Base-by-base conservation (phyloP, 2,797 vertebrate genomes). In the Pelochelys cantorii region DNA sequence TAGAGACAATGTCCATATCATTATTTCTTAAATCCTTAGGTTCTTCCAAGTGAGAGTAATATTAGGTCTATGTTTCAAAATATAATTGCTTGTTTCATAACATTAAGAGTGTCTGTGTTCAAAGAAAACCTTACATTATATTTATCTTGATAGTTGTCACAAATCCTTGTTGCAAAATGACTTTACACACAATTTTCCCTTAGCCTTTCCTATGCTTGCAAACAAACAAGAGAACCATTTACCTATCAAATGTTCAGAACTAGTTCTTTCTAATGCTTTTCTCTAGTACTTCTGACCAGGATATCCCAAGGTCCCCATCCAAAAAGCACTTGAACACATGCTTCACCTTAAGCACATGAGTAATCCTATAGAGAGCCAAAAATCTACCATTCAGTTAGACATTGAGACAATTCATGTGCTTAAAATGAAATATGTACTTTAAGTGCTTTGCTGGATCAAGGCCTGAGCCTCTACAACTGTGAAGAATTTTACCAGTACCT, bases 391-490 rank as follows among this genome's bases (percentile, higher is more conserved):
- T 34, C 54, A n/a, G 34, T 74, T 13, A 62, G 86, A 90, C 25
- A 77, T 2, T 0, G 0, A 15, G 18, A 22, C 56, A 1, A 62
- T 8, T 0, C 14, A 11, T 20, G 1, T 0, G 2, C 3, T 22
- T 34, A 3, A 1, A 81, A 79, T 1, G 7, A 83, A 60, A 9
- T 29, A 77, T n/a, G 18, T 34, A 54, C 17, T 48, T 6, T 31
- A 3, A 0, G 2, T 4, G 9, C 71, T 78, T 29, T 11, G 25
- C 1, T 0, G 68, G 71, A 68, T 53, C 68, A 81, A 12, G 25
- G 42, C 74, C 13, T 77, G 12, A 27, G 14, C 37, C 42, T 14
- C 48, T 25, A 29, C 25, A 77, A 52, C 4, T 42, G 42, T 77
- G 74, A 77, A 25, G 7, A 17, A 77, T 77, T 52, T 77, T 23